These are phyloP conservation scores for Apogon talboti DNA, from an alignment of 2,797 vertebrate species.

Conservation along the genomic window DNA sequence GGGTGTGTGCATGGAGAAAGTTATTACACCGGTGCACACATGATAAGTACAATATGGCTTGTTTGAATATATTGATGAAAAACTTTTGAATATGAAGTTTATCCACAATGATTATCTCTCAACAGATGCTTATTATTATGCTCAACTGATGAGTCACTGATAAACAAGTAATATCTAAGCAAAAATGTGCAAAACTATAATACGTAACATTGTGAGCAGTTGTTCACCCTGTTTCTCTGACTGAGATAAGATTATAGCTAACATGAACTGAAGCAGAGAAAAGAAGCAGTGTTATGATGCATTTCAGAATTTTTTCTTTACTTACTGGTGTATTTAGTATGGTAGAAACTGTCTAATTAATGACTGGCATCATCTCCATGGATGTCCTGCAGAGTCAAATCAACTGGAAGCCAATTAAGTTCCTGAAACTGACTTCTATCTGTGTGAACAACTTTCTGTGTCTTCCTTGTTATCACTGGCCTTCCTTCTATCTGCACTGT, in stretches of 20 bases:
- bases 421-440: slow-evolving; percentile 29
- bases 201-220: too few relatives aligned
- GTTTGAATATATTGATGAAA: neutral
- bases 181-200: too few relatives aligned
- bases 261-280: neutral
- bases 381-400: slow-evolving; percentile 21
- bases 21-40: neutral
- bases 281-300: neutral
- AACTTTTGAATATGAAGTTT: too few relatives aligned
- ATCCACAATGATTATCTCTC: too few relatives aligned
- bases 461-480: slow-evolving; percentile 36
- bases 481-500: slow-evolving; percentile 50
- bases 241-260: too few relatives aligned
- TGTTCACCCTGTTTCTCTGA: too few relatives aligned
- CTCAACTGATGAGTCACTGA: too few relatives aligned
- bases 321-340: slow-evolving; percentile 9
- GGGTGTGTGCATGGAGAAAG: neutral
- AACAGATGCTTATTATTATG: neutral
- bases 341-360: slow-evolving; percentile 1
- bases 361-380: slow-evolving; percentile 11
- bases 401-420: slow-evolving; percentile 33
- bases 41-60: neutral
- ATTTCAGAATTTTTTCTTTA: slow-evolving; percentile 5
- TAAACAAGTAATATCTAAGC: too few relatives aligned
- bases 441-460: slow-evolving; percentile 27